These are phyloP conservation scores for Neodontobutis hainanensis DNA, from an alignment of 2,113 vertebrate species.

Conservation along the genomic window DNA sequence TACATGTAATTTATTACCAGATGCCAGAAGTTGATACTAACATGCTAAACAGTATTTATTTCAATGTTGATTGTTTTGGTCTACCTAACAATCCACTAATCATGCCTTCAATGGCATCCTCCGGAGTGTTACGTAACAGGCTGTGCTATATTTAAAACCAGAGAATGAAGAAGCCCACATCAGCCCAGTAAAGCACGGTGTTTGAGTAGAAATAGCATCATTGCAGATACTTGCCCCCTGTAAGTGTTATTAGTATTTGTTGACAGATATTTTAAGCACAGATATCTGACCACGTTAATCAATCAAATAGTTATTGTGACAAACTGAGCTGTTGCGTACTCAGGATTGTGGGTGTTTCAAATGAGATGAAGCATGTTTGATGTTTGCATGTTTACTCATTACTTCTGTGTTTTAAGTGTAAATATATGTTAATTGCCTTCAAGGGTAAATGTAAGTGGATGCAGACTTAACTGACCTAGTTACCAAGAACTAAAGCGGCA, in stretches of 20 bases:
- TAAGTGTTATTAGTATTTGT: constrained; percentile 1
- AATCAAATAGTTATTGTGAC: background rate
- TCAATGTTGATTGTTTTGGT: constrained; percentile 35
- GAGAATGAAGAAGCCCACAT: constrained; percentile 71
- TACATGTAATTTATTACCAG: constrained; percentile 5
- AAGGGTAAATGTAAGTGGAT: too few relatives aligned
- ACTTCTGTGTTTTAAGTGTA: too few relatives aligned
- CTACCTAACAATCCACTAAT: constrained; percentile 54
- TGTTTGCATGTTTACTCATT: too few relatives aligned
- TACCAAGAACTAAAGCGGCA: too few relatives aligned
- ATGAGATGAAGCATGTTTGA: too few relatives aligned
- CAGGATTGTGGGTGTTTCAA: too few relatives aligned
- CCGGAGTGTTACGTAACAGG: constrained; percentile 65
- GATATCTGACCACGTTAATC: background rate
- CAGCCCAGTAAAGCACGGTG: constrained; percentile 58
- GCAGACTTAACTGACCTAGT: too few relatives aligned
- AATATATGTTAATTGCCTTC: too few relatives aligned
- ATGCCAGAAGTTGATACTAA: background rate
- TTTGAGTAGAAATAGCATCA: constrained; percentile 44
- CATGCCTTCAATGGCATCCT: constrained; percentile 59
- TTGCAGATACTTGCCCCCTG: constrained; percentile 26
- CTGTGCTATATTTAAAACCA: constrained; percentile 72
- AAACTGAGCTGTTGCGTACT: too few relatives aligned
- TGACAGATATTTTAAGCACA: background rate
- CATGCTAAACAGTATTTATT: background rate